Evolutionary conservation across 2,888 invertebrate genomes (phyloP), one percentile per base, ranked within the genome.

Genomic region (Phoenoteleia sp.): DNA sequence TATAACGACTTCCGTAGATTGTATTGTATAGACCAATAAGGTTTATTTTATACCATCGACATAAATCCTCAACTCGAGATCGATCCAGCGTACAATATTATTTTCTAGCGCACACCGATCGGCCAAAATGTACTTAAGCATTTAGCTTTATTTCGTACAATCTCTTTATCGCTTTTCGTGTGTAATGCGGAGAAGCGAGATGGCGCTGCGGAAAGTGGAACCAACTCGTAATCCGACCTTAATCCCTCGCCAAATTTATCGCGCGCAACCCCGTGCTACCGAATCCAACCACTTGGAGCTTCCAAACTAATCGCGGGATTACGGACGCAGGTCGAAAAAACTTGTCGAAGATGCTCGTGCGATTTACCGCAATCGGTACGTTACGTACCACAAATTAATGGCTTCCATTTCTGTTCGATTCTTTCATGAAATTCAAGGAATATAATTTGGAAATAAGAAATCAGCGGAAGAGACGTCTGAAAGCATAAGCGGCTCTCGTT

Each of bases 401-500:
- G 33, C 33, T n/a, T n/a, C n/a, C n/a, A n/a, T n/a, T n/a, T n/a
- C n/a, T n/a, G n/a, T n/a, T n/a, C n/a, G n/a, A n/a, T n/a, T n/a
- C n/a, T n/a, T n/a, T n/a, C n/a, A n/a, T n/a, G n/a, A n/a, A n/a
- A n/a, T n/a, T n/a, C n/a, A n/a, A n/a, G n/a, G n/a, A n/a, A n/a
- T n/a, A n/a, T n/a, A n/a, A n/a, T n/a, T n/a, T n/a, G 39, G 27
- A 62, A 42, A 42, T 62, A 60, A 42, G 60, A 60, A 42, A 4
- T 23, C n/a, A 29, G 29, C 15, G 21, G 49, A 36, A 58, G 25
- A 47, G 21, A 86, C 86, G 87, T 86, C 87, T 86, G 90, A 91
- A 91, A 91, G 90, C 88, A 89, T 90, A 91, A 92, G 91, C 91
- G 90, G 91, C 88, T 90, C 87, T 77, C 71, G 90, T 91, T 92